A percentile compares a stretch with the other conserved stretches of the same genome.
phyloP scores from a whole-genome alignment of 35 echinoderm and acorn worm species.

The Patiria miniata region DNA sequence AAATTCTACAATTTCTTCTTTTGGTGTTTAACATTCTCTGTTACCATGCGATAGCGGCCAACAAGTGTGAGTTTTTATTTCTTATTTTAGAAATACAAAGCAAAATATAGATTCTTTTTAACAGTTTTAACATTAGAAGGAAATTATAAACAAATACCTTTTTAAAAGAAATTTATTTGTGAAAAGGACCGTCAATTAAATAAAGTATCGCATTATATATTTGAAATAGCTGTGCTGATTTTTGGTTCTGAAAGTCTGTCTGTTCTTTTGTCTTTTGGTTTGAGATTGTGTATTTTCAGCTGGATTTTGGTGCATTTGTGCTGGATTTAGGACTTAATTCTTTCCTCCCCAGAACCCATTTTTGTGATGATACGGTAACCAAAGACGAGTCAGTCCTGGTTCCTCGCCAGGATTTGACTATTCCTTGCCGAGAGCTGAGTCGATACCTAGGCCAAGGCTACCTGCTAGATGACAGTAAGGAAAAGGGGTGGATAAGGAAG shows the following conservation, averaged over 20 bases:
- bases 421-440: background rate
- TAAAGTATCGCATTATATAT: too few relatives aligned
- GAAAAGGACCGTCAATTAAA: too few relatives aligned
- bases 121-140: too few relatives aligned
- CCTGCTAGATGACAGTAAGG: background rate
- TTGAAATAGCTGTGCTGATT: too few relatives aligned
- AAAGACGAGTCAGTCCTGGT: background rate
- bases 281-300: too few relatives aligned
- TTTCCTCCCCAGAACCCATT: background rate
- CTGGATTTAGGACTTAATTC: too few relatives aligned
- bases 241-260: too few relatives aligned
- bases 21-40: background rate
- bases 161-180: too few relatives aligned
- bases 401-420: background rate
- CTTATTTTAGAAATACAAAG: background rate
- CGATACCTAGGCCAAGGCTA: background rate
- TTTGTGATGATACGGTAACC: conserved; percentile 14
- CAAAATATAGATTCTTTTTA: too few relatives aligned
- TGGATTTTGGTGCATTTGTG: too few relatives aligned
- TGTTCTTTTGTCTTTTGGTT: too few relatives aligned
- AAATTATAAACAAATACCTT: too few relatives aligned
- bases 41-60: background rate
- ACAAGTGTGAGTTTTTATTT: background rate
- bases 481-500: background rate
- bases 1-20: background rate